phyloP scores from a whole-genome alignment of 2,888 invertebrate species.

The Melieria omissa region DNA sequence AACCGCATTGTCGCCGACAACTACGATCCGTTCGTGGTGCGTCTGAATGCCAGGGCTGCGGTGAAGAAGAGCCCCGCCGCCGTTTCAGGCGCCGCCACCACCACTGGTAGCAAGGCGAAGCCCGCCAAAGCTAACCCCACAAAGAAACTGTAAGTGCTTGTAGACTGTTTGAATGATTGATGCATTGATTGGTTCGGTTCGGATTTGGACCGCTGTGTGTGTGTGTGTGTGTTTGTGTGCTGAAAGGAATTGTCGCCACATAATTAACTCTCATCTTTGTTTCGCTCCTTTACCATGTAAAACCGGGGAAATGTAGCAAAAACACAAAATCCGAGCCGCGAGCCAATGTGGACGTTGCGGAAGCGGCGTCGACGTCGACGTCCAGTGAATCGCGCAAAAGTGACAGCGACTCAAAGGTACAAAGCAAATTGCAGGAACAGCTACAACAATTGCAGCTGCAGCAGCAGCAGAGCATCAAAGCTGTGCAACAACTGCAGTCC shows the following conservation, averaged over 20 bases:
- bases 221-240: neutral
- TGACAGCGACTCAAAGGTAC: conserved; percentile 40
- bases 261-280: conserved; percentile 15
- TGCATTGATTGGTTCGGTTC: conserved; percentile 1
- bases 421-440: conserved; percentile 66
- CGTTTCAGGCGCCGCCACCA: conserved; percentile 27
- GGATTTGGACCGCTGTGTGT: conserved; percentile 1
- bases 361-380: conserved; percentile 27
- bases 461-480: conserved; percentile 54
- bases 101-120: conserved; percentile 39
- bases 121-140: conserved; percentile 47
- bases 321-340: conserved; percentile 62
- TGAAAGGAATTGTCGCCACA: neutral
- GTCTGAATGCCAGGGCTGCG: conserved; percentile 54
- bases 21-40: conserved; percentile 86
- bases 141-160: conserved; percentile 59
- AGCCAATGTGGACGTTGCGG: conserved; percentile 15
- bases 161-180: conserved; percentile 23
- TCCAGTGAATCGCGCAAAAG: conserved; percentile 40
- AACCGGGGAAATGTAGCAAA: conserved; percentile 49
- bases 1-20: conserved; percentile 82
- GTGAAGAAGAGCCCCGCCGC: conserved; percentile 36
- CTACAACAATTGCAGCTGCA: conserved; percentile 57
- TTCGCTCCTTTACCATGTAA: conserved; percentile 1
- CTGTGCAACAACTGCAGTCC: conserved; percentile 51